These are phyloP conservation scores for Tachysurus vachellii DNA, from an alignment of 2,113 vertebrate species.

Conservation along the genomic window DNA sequence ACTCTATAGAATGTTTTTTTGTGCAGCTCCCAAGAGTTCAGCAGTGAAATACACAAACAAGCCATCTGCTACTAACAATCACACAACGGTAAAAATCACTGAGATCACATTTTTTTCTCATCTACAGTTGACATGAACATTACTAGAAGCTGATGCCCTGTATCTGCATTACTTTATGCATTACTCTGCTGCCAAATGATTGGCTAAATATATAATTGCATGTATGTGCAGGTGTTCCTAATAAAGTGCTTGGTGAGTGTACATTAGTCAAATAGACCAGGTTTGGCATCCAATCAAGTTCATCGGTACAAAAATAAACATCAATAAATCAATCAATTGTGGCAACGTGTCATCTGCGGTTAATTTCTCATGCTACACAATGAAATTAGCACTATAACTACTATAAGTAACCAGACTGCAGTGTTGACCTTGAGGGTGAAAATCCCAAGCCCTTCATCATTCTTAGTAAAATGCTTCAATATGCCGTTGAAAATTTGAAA, in stretches of 20 bases:
- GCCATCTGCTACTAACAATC: too few relatives aligned
- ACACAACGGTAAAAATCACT: too few relatives aligned
- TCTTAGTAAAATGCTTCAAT: neutral
- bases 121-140: too few relatives aligned
- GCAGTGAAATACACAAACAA: too few relatives aligned
- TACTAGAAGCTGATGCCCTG: too few relatives aligned
- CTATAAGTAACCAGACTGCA: neutral
- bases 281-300: neutral
- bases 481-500: neutral
- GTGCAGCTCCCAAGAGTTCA: too few relatives aligned
- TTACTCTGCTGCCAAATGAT: too few relatives aligned
- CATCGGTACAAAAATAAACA: neutral
- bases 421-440: neutral
- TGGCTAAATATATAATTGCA: too few relatives aligned
- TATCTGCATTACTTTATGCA: too few relatives aligned
- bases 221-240: neutral
- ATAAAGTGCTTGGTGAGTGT: too few relatives aligned
- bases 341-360: neutral
- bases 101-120: too few relatives aligned
- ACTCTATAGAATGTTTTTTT: too few relatives aligned
- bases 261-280: neutral
- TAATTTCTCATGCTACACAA: neutral
- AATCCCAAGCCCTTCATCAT: neutral
- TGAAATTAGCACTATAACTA: neutral
- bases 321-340: neutral